Base-by-base conservation (phyloP, 2,888 invertebrate genomes). In the Drosophila eohydei region DNA sequence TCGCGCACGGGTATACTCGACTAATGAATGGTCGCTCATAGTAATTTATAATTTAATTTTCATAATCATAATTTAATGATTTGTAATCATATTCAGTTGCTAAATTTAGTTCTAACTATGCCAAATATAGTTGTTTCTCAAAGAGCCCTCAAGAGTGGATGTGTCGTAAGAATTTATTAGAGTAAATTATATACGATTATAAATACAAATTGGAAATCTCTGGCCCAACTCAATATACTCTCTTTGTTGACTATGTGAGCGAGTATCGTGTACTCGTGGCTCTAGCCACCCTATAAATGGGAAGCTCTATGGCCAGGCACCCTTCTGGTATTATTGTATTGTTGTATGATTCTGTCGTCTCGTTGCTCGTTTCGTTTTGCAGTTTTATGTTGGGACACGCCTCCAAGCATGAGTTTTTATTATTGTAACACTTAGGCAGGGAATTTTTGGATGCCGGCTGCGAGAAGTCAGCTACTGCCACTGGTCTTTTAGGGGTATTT, bases 361-460 rank as follows among this genome's bases (percentile, higher is more conserved):
- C 30, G 32, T 11, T 32, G 32, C 64, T 75, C 80, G 74, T 74
- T 48, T 87, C 83, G 74, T 80, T 80, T 50, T 71, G 65, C 84
- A 81, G 83, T 88, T 91, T 91, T 89, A 89, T 91, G 85, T 89
- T 83, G 91, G 74, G 90, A 81, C 91, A 90, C 90, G 90, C 90
- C 90, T 91, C 84, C 90, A 82, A 91, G 88, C 85, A 90, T 79
- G 84, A 72, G 75, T 85, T 90, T 88, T 83, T 88, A 83, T 88
- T 89, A 88, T 90, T 88, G 86, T 72, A 77, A 86, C 90, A 88
- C 83, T 88, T 90, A 81, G 90, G 83, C 89, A 82, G 80, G 78
- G 78, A 88, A 83, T 89, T 87, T 87, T 87, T 83, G 80, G 71
- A 70, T 80, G 88, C 88, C 85, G 80, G 88, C 88, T 87, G 88